Percentiles rank a stretch among this genome's conserved stretches.
Evolutionary conservation across 2,888 invertebrate genomes (phyloP).

Genomic region (Xestobium rufovillosum): DNA sequence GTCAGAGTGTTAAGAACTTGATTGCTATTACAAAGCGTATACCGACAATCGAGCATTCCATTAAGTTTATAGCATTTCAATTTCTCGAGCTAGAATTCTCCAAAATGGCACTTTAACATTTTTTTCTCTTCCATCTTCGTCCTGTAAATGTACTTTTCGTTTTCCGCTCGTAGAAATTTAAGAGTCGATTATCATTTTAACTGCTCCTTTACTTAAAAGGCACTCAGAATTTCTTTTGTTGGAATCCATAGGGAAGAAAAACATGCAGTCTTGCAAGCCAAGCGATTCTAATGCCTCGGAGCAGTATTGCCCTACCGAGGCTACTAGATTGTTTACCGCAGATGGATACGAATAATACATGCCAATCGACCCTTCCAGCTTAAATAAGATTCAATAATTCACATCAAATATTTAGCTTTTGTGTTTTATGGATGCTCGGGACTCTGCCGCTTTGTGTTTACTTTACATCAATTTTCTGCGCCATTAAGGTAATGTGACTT

Average conservation of each 20-base stretch:
- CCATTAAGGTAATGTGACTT: no score
- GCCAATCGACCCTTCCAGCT: constrained; percentile 20
- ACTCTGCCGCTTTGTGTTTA: no score
- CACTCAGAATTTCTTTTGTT: constrained; percentile 37
- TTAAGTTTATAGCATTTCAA: constrained; percentile 33
- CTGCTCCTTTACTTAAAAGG: constrained; percentile 38
- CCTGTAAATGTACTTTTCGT: constrained; percentile 23
- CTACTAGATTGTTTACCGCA: constrained; percentile 22
- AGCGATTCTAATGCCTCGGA: constrained; percentile 21
- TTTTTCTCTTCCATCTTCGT: constrained; percentile 25
- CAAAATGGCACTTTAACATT: constrained; percentile 33
- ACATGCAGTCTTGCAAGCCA: constrained; percentile 23
- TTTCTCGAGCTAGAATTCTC: no score
- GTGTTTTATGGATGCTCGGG: no score
- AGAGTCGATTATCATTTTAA: constrained; percentile 41
- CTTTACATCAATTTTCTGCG: no score
- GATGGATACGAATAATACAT: constrained; percentile 21
- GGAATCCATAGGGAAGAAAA: constrained; percentile 33
- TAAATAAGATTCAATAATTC: constrained; percentile 4
- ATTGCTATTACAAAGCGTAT: no score
- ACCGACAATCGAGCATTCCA: constrained; percentile 29
- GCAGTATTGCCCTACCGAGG: constrained; percentile 26
- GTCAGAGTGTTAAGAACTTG: no score
- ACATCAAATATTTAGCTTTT: constrained; percentile 9
- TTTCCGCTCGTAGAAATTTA: constrained; percentile 30